These are phyloP conservation scores for Aphrophora alni DNA, from an alignment of 2,888 invertebrate genomes.

Conservation along the genomic window DNA sequence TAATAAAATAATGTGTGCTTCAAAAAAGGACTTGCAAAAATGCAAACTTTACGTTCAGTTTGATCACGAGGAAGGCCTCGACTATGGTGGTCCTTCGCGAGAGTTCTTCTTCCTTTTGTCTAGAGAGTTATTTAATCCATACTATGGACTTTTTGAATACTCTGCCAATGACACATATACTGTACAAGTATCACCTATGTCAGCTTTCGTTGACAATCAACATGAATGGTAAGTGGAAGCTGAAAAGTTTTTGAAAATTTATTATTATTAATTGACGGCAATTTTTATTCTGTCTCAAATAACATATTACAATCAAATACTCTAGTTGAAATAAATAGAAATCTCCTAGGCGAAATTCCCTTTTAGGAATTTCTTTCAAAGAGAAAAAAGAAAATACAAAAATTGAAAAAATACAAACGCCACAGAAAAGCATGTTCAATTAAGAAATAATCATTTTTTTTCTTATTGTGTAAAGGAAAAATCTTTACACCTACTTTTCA, in stretches of 20 bases:
- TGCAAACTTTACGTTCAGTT: conserved; percentile 93
- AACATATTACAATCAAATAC: too few relatives aligned
- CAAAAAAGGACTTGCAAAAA: conserved; percentile 93
- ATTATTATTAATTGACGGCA: too few relatives aligned
- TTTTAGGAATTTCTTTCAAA: too few relatives aligned
- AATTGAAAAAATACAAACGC: too few relatives aligned
- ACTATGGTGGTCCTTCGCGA: conserved; percentile 96
- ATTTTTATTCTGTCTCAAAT: not conserved
- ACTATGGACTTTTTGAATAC: conserved; percentile 97
- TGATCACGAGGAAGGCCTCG: conserved; percentile 95
- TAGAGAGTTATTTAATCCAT: conserved; percentile 96
- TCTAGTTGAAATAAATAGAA: too few relatives aligned
- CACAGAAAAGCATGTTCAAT: too few relatives aligned
- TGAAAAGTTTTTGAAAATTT: not conserved
- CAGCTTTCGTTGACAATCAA: conserved; percentile 95
- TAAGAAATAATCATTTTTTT: too few relatives aligned
- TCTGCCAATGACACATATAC: conserved; percentile 98
- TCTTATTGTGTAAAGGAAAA: too few relatives aligned
- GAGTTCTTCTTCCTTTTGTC: conserved; percentile 99
- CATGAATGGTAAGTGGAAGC: conserved; percentile 91
- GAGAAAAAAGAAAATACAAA: too few relatives aligned
- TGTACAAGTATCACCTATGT: conserved; percentile 94
- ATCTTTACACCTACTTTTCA: too few relatives aligned
- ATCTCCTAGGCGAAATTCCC: too few relatives aligned
- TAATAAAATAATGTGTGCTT: conserved; percentile 94